These are phyloP conservation scores for Zingel zingel DNA, from an alignment of 2,113 vertebrate genomes.

Conservation along the genomic window DNA sequence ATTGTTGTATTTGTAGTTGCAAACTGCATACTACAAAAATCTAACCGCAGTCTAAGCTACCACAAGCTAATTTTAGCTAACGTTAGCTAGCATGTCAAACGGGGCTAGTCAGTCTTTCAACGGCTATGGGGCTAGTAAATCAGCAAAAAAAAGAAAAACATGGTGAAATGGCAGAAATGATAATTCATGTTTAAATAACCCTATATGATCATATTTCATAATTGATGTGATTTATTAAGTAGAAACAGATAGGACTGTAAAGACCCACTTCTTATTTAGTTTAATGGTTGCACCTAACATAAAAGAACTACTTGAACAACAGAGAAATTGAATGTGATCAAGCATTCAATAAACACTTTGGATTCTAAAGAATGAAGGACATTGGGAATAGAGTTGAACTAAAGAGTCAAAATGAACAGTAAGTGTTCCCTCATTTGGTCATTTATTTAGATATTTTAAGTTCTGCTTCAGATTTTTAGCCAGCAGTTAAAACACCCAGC, in stretches of 20 bases:
- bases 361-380: not conserved
- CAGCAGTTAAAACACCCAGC: not conserved
- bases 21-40: too few species aligned
- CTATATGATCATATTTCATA: not conserved
- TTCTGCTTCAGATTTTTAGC: slow-evolving; percentile 3
- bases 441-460: slow-evolving; percentile 19
- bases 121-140: too few species aligned
- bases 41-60: too few species aligned
- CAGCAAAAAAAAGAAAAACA: too few species aligned
- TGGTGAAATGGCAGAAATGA: not conserved
- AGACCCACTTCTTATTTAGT: too few species aligned
- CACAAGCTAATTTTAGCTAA: too few species aligned
- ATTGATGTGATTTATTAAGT: not conserved
- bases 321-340: slow-evolving; percentile 17
- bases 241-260: not conserved
- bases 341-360: not conserved
- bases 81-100: too few species aligned
- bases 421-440: not conserved
- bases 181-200: not conserved
- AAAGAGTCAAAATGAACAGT: not conserved
- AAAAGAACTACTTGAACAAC: slow-evolving; percentile 23
- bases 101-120: too few species aligned
- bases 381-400: not conserved
- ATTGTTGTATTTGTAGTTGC: too few species aligned
- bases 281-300: not conserved